Conservation (phyloP, 2,113 vertebrate species). For the Dromiciops gliroides region DNA sequence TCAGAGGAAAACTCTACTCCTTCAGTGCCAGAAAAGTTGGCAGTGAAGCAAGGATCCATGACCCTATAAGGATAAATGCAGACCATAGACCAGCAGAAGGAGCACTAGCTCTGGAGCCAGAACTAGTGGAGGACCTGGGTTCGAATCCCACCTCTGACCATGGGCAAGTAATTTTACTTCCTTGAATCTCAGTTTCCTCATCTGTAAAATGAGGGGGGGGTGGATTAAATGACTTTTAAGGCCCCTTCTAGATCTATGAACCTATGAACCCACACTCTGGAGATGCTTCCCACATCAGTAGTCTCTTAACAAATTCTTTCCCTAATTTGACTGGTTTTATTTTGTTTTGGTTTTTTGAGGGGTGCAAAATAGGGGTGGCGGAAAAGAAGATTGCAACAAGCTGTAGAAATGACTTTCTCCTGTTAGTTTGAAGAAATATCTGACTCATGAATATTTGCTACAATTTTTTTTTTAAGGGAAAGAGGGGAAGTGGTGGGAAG, state of each 20-base stretch:
- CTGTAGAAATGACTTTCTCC: rapidly evolving
- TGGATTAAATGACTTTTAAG: neutral
- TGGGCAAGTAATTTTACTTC: neutral
- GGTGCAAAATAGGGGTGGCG: rapidly evolving
- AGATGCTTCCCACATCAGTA: neutral
- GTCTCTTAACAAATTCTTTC: neutral
- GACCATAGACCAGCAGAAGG: neutral
- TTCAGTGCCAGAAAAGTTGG: neutral
- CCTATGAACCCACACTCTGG: neutral
- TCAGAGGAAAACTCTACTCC: neutral
- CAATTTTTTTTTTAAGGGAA: neutral
- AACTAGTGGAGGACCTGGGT: neutral
- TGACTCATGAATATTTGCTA: neutral
- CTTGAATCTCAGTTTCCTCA: neutral
- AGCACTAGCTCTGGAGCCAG: neutral
- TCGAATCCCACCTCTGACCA: neutral
- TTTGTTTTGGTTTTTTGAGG: neutral
- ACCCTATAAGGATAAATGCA: neutral
- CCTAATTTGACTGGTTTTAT: neutral
- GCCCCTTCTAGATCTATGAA: neutral
- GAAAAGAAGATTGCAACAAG: neutral
- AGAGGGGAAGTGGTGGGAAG: neutral
- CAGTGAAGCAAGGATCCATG: neutral
- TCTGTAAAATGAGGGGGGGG: neutral
- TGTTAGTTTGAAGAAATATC: rapidly evolving